phyloP scores from a whole-genome alignment of 2,888 invertebrate species.

The Rosalia funebris region DNA sequence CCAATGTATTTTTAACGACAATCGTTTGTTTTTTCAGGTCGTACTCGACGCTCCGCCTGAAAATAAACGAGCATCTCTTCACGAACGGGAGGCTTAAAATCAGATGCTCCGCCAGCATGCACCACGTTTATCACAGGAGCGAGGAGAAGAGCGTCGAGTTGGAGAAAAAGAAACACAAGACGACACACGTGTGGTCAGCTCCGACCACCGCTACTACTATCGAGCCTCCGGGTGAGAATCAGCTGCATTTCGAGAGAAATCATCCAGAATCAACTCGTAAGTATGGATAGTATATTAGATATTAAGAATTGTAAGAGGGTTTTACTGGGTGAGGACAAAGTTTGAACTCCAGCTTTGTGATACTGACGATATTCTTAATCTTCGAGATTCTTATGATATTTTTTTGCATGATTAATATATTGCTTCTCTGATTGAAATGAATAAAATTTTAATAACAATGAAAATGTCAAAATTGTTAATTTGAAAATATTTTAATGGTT shows the following conservation, averaged over 20 bases:
- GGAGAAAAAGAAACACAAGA: constrained; percentile 57
- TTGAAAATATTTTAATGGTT: too few species aligned
- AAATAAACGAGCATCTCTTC: constrained; percentile 55
- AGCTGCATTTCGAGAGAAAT: constrained; percentile 32
- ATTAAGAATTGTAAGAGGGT: too few species aligned
- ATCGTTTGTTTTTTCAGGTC: constrained; percentile 50
- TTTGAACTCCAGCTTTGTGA: too few species aligned
- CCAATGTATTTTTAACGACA: not conserved
- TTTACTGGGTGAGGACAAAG: too few species aligned
- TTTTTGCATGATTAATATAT: too few species aligned
- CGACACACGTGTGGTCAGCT: constrained; percentile 23
- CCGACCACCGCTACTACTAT: constrained; percentile 28
- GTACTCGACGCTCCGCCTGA: constrained; percentile 55
- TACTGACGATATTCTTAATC: too few species aligned
- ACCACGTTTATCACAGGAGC: constrained; percentile 74
- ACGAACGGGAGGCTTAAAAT: constrained; percentile 63
- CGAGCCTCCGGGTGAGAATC: constrained; percentile 30
- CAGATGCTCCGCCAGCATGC: constrained; percentile 74
- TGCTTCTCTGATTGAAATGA: too few species aligned
- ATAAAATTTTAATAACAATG: too few species aligned
- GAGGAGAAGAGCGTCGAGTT: constrained; percentile 74
- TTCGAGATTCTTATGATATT: too few species aligned
- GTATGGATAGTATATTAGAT: too few species aligned
- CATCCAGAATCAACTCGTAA: constrained; percentile 31
- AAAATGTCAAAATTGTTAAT: too few species aligned